phyloP scores from a whole-genome alignment of 2,113 vertebrate genomes.

The Tympanuchus pallidicinctus region DNA sequence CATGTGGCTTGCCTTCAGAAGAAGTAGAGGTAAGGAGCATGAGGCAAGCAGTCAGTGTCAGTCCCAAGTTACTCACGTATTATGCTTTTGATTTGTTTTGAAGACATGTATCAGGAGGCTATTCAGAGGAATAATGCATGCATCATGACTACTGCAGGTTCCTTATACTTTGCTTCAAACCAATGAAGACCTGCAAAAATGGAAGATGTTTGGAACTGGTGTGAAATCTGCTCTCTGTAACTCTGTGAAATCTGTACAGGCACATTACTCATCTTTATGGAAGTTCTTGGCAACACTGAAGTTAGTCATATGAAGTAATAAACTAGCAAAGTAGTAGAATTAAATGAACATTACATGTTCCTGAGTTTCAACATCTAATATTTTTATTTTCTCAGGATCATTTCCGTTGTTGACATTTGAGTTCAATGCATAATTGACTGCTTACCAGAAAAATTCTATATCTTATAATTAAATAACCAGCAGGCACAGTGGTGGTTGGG shows the following conservation, averaged over 20 bases:
- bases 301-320: conserved; percentile 31
- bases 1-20: not conserved
- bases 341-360: conserved; percentile 30
- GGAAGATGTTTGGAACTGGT: not conserved
- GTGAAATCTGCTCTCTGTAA: not conserved
- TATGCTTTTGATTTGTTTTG: not conserved
- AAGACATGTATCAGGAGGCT: not conserved
- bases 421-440: conserved; percentile 46
- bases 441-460: conserved; percentile 42
- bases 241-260: no score
- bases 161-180: not conserved
- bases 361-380: not conserved
- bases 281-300: conserved; percentile 21
- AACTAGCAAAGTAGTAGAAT: conserved; percentile 31
- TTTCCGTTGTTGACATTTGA: conserved; percentile 54
- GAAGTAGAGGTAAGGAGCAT: not conserved
- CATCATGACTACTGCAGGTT: not conserved
- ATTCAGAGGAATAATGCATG: not conserved
- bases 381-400: conserved; percentile 11
- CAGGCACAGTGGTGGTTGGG: not conserved
- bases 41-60: not conserved
- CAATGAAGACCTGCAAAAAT: not conserved
- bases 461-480: conserved; percentile 69
- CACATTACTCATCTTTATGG: not conserved
- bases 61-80: not conserved